phyloP scores from a whole-genome alignment of 37 sponge, comb jelly and placozoan genomes.

The Geodia barretti region DNA sequence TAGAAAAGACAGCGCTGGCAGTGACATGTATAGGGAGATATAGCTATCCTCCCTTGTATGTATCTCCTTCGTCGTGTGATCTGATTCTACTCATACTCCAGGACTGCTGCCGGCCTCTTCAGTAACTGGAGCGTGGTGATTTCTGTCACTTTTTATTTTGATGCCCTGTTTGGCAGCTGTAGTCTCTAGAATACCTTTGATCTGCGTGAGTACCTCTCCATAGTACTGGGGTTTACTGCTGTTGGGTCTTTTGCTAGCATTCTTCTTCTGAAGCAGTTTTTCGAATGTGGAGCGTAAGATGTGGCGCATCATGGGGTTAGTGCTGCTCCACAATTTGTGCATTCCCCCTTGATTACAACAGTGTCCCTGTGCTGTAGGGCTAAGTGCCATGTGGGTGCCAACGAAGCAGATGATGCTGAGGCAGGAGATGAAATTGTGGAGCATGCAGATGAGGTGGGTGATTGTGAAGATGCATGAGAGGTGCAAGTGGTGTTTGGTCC shows the following conservation, averaged over 20 bases:
- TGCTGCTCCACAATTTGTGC: background rate
- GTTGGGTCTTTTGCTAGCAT: background rate
- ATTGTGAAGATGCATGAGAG: background rate
- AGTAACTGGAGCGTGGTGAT: background rate
- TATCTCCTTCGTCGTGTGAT: background rate
- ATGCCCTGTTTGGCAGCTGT: background rate
- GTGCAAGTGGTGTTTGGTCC: background rate
- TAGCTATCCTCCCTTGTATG: too few relatives aligned
- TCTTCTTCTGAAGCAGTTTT: slow-evolving; percentile 1
- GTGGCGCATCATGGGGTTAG: background rate
- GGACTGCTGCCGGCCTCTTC: too few relatives aligned
- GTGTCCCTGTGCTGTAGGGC: background rate
- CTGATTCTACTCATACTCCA: background rate
- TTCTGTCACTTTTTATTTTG: background rate
- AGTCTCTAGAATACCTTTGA: background rate
- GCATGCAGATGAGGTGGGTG: background rate
- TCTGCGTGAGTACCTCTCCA: background rate
- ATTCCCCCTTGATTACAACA: background rate
- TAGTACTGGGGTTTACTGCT: background rate
- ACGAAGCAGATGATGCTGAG: background rate
- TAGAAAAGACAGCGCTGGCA: too few relatives aligned
- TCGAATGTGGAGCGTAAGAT: background rate
- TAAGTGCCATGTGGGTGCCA: background rate
- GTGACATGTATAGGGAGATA: too few relatives aligned
- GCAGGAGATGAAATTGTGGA: background rate